Conservation (phyloP, 2,797 vertebrate genomes). For the Iguana delicatissima region DNA sequence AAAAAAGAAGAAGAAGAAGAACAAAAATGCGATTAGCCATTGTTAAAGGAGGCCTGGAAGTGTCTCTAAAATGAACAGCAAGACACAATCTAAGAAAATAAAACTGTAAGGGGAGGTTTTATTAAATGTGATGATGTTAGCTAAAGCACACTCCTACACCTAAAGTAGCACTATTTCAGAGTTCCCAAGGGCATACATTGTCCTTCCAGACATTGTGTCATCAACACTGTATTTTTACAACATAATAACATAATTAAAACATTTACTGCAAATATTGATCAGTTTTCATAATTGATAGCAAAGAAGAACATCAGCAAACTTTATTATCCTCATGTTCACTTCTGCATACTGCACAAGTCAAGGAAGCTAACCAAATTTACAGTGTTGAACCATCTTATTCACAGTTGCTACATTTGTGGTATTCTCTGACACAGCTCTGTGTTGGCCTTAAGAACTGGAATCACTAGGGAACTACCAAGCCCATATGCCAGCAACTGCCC, state of each 20-base stretch:
- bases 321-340: not conserved
- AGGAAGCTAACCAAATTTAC: not conserved
- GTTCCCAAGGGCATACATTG: not conserved
- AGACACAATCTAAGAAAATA: conserved; percentile 6
- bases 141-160: not conserved
- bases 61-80: not conserved
- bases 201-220: conserved; percentile 9
- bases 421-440: not conserved
- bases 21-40: not conserved
- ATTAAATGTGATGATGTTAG: not conserved
- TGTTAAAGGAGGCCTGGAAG: not conserved
- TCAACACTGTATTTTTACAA: not conserved
- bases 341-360: not conserved
- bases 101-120: not conserved
- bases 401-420: not conserved
- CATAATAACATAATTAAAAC: not conserved
- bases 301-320: not conserved
- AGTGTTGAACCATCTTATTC: not conserved
- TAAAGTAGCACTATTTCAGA: not conserved
- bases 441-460: not conserved
- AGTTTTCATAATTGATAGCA: not conserved
- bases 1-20: not conserved
- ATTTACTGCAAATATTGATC: not conserved
- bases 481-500: not conserved
- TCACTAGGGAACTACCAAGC: not conserved